Evolutionary conservation across 2,888 invertebrate species (phyloP).

Genomic region (Cantharis flavilabris): DNA sequence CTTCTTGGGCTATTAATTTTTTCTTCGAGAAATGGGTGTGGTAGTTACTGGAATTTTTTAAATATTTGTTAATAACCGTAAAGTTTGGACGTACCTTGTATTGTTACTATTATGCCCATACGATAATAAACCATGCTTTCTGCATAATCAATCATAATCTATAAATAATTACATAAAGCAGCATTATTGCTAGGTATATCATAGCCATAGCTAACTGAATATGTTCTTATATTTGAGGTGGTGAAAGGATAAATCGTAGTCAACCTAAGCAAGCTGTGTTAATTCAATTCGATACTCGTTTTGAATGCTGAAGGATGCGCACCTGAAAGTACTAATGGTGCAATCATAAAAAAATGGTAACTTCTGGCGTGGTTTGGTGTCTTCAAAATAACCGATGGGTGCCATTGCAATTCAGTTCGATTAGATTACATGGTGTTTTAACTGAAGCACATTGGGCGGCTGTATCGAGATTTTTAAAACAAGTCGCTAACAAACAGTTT

Average conservation of each 20-base stretch:
- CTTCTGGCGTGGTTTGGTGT: slow-evolving; percentile 69
- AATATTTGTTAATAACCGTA: background rate
- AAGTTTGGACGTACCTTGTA: background rate
- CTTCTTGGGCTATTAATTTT: background rate
- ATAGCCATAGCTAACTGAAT: background rate
- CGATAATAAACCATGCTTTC: background rate
- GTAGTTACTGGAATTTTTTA: background rate
- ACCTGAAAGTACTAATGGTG: slow-evolving; percentile 5
- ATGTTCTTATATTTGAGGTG: slow-evolving; percentile 1
- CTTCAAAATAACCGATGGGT: slow-evolving; percentile 70
- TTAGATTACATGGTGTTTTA: slow-evolving; percentile 67
- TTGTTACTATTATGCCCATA: background rate
- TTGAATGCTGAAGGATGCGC: background rate
- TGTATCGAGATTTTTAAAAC: slow-evolving; percentile 67
- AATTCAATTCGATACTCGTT: background rate
- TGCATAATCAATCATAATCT: background rate
- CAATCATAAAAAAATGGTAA: slow-evolving; percentile 56
- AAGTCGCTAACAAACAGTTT: slow-evolving; percentile 67
- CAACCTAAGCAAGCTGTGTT: background rate
- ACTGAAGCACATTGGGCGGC: slow-evolving; percentile 70
- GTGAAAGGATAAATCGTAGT: background rate
- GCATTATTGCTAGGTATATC: background rate
- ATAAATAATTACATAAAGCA: background rate
- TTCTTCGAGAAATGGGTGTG: background rate
- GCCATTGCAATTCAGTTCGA: slow-evolving; percentile 69